Conservation (phyloP, 1,140 invertebrate genomes). For the Drosophila ohnishii region DNA sequence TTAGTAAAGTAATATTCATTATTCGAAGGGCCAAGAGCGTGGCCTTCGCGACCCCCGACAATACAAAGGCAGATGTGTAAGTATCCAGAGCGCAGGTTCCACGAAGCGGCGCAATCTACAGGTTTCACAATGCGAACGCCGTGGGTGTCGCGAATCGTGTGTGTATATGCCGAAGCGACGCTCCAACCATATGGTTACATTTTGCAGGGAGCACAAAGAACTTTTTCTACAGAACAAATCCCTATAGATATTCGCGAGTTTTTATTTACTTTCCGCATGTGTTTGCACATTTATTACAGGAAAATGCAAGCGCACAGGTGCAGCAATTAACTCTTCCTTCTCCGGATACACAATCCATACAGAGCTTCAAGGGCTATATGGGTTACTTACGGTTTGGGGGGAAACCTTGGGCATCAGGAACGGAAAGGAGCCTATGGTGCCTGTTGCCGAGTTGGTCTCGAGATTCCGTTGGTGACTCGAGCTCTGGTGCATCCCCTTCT, state of each 20-base stretch:
- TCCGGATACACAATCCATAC: not conserved
- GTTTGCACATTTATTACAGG: not conserved
- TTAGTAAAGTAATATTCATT: slow-evolving; percentile 18
- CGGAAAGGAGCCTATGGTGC: slow-evolving; percentile 84
- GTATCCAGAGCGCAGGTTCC: slow-evolving; percentile 36
- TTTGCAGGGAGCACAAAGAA: not conserved
- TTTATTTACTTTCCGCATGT: not conserved
- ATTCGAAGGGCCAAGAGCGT: not conserved
- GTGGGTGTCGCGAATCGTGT: slow-evolving; percentile 41
- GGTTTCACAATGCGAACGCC: slow-evolving; percentile 33
- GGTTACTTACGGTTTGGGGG: slow-evolving; percentile 86
- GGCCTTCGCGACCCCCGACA: slow-evolving; percentile 32
- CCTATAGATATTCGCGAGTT: not conserved
- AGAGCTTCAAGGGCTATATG: not conserved
- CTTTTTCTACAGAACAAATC: not conserved
- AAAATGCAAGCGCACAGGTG: slow-evolving; percentile 6
- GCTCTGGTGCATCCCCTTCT: slow-evolving; percentile 46
- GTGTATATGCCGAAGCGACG: slow-evolving; percentile 14
- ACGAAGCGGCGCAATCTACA: slow-evolving; percentile 46
- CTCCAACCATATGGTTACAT: slow-evolving; percentile 34
- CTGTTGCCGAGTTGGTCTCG: slow-evolving; percentile 46
- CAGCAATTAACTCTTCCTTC: not conserved
- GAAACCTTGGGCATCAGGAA: slow-evolving; percentile 89
- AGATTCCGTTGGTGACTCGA: slow-evolving; percentile 31
- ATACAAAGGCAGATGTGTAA: slow-evolving; percentile 15